Percentiles rank a stretch among this genome's conserved stretches.
Evolutionary conservation across 2,113 vertebrate species (phyloP).

Genomic region (Clarias gariepinus): DNA sequence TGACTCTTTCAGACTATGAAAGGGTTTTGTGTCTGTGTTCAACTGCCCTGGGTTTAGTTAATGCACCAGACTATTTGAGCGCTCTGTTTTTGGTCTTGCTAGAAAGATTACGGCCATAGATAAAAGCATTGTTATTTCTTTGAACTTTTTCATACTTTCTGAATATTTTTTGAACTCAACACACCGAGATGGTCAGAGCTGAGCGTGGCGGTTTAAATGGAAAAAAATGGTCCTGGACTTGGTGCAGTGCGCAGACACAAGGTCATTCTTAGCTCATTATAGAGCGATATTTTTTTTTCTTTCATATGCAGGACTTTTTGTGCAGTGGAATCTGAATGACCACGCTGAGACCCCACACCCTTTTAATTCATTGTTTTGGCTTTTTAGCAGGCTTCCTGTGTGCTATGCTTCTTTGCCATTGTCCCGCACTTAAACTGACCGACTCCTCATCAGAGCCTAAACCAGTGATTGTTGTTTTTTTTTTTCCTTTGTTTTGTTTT

Average conservation of each 20-base stretch:
- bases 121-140: constrained; percentile 3
- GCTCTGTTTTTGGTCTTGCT: constrained; percentile 26
- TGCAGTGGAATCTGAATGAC: constrained; percentile 61
- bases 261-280: constrained; percentile 62
- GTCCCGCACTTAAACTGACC: constrained; percentile 47
- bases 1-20: constrained; percentile 73
- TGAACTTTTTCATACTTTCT: not conserved
- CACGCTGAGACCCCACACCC: constrained; percentile 64
- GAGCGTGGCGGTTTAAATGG: constrained; percentile 24
- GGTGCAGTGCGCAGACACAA: constrained; percentile 76
- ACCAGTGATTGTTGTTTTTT: constrained; percentile 38
- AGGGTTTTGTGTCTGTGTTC: constrained; percentile 78
- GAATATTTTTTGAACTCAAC: constrained; percentile 6
- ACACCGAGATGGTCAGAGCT: constrained; percentile 21
- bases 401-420: constrained; percentile 61
- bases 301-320: constrained; percentile 56
- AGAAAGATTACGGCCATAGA: constrained; percentile 8
- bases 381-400: constrained; percentile 65
- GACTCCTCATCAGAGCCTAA: constrained; percentile 44
- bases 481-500: constrained; percentile 25
- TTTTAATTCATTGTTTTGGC: constrained; percentile 56
- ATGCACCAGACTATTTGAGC: constrained; percentile 57
- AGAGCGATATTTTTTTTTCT: constrained; percentile 44
- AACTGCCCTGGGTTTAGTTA: constrained; percentile 71
- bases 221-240: constrained; percentile 53